phyloP scores from a whole-genome alignment of 2,888 invertebrate genomes.

The Eutolmus rufibarbis region DNA sequence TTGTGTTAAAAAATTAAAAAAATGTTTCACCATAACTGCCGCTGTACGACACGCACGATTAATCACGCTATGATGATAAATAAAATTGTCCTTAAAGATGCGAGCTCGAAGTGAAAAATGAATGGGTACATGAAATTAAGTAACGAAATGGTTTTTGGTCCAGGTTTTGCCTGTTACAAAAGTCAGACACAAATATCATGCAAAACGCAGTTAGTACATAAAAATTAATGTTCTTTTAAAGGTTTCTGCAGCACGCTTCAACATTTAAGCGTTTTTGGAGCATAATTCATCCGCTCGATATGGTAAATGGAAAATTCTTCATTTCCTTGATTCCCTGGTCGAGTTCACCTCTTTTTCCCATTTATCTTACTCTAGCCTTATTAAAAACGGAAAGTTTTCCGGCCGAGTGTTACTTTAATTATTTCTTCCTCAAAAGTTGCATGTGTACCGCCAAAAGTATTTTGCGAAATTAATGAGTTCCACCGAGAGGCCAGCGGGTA shows the following conservation, averaged over 20 bases:
- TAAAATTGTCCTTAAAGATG: not conserved
- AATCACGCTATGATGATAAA: not conserved
- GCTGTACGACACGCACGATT: not conserved
- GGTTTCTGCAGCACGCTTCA: not conserved
- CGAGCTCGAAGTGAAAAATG: not conserved
- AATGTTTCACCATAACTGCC: not conserved
- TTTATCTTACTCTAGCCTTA: not conserved
- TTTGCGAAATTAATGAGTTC: not conserved
- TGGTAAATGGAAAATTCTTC: not conserved
- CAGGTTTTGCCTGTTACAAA: not conserved
- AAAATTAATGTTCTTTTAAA: not conserved
- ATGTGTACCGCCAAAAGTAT: not conserved
- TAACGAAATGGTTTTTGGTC: not conserved
- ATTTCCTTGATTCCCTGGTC: not conserved
- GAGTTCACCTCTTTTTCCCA: not conserved
- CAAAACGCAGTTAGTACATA: not conserved
- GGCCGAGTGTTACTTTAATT: not conserved
- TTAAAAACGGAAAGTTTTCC: not conserved
- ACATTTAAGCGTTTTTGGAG: not conserved
- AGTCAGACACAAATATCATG: not conserved
- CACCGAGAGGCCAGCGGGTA: not conserved
- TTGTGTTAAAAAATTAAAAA: not conserved
- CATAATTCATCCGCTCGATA: not conserved
- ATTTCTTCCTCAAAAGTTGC: not conserved
- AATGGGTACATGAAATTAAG: not conserved